A percentile compares a stretch with the other conserved stretches of the same genome.
These are phyloP conservation scores for Takifugu rubripes DNA, from an alignment of 2,797 vertebrate genomes.

Conservation along the genomic window DNA sequence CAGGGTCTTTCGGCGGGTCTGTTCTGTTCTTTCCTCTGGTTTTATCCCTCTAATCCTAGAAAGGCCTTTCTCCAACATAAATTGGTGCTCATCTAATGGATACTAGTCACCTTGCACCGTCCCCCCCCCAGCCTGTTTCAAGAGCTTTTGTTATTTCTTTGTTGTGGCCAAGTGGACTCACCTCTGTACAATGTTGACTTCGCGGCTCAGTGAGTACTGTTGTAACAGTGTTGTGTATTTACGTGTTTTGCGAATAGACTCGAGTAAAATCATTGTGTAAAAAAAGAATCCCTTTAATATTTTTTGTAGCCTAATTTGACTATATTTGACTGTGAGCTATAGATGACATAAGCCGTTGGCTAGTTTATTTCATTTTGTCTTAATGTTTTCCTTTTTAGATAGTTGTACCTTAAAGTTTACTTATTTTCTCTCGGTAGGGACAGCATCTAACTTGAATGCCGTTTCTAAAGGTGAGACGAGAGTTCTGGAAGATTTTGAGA, in stretches of 20 bases:
- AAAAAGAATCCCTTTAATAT: no score
- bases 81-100: background rate
- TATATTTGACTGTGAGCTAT: no score
- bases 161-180: slow-evolving; percentile 54
- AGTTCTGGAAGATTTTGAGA: slow-evolving; percentile 34
- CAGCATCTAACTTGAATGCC: slow-evolving; percentile 7
- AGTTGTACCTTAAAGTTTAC: no score
- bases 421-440: background rate
- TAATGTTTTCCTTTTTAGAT: no score
- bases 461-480: slow-evolving; percentile 18
- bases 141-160: slow-evolving; percentile 32
- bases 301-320: no score
- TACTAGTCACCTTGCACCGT: background rate
- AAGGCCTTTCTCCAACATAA: background rate
- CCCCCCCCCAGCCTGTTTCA: no score
- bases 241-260: background rate
- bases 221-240: slow-evolving; percentile 2
- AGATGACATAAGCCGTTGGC: no score
- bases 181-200: slow-evolving; percentile 51
- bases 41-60: background rate
- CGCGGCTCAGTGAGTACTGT: slow-evolving; percentile 60
- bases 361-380: no score
- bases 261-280: no score
- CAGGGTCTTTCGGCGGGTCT: slow-evolving; percentile 51
- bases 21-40: slow-evolving; percentile 46